Evolutionary conservation across 2,797 vertebrate genomes (phyloP), one percentile per base, ranked within the genome.

Genomic region (Lophius americanus): DNA sequence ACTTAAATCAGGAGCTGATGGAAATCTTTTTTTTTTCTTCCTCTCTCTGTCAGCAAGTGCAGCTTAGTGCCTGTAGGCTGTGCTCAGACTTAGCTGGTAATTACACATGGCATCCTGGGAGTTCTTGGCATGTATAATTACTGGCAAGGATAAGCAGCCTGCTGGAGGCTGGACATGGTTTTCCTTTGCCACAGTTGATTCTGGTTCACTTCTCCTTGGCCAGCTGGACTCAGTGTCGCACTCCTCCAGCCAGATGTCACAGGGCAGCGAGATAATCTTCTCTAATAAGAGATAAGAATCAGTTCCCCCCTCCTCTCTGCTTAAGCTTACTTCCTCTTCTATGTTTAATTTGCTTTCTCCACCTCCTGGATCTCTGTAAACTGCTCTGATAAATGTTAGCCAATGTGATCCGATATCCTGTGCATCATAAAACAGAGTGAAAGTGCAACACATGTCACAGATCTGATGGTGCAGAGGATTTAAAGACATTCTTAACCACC

Each of bases 41-140:
- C 70, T 49, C 46, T 60, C 67, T 71, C 56, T 83, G 73, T 64
- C 63, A 74, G 71, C 73, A n/a, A 85, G 56, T 59, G 57, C 72
- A 70, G 73, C 48, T 74, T 76, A 38, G 58, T 82, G 85, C 76
- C 85, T 87, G 73, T 44, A 80, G 90, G 87, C 86, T 71, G 79
- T 41, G 61, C 83, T 88, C 78, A 84, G 80, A 81, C 85, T 67
- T 81, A 71, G 82, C 79, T 87, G 79, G 86, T 93, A 92, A 93
- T 92, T 93, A 88, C 89, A 90, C 88, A 82, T 82, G 86, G 85
- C 91, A 89, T 91, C 84, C 85, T 88, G 85, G 87, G 86, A 87
- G 79, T 80, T 83, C 73, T 23, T 89, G 88, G 86, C 88, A 87
- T 88, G 82, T 85, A 86, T 88, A 92, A 92, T 89, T 88, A 92